phyloP scores from a whole-genome alignment of 2,113 vertebrate genomes.

The Mormyrus iriodes region DNA sequence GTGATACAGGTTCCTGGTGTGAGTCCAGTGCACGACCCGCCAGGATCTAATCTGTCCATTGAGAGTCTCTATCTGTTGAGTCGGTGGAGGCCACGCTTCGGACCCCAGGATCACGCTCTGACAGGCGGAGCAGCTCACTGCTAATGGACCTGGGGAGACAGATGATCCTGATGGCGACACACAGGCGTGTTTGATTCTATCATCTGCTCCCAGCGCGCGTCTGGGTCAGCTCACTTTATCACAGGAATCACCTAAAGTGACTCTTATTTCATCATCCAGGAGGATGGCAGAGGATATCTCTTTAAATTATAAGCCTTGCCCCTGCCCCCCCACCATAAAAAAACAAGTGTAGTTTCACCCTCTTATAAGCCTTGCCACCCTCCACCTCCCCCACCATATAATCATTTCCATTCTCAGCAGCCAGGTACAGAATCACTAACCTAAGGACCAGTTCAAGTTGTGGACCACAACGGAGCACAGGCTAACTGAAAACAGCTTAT shows the following conservation, averaged over 20 bases:
- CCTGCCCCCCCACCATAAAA: slow-evolving; percentile 5
- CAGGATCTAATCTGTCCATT: neutral
- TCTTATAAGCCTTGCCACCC: no score
- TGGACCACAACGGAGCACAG: slow-evolving; percentile 73
- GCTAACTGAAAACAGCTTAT: slow-evolving; percentile 46
- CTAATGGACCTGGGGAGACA: slow-evolving; percentile 68
- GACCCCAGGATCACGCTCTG: slow-evolving; percentile 20
- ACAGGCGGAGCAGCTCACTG: slow-evolving; percentile 35
- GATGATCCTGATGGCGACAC: slow-evolving; percentile 77
- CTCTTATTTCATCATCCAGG: slow-evolving; percentile 90
- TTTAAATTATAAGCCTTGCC: slow-evolving; percentile 80
- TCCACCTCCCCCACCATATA: no score
- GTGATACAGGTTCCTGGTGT: neutral
- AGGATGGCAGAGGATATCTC: slow-evolving; percentile 77
- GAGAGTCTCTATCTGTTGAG: neutral
- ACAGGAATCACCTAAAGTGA: slow-evolving; percentile 93
- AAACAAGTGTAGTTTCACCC: slow-evolving; percentile 76
- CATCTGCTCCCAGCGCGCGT: slow-evolving; percentile 60
- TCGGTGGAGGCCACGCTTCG: neutral
- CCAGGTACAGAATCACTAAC: slow-evolving; percentile 82
- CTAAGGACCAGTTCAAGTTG: slow-evolving; percentile 62
- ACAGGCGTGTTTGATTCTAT: slow-evolving; percentile 85
- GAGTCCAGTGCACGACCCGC: neutral
- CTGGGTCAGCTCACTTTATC: slow-evolving; percentile 80
- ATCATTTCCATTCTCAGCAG: slow-evolving; percentile 69